Evolutionary conservation across 2,113 vertebrate genomes (phyloP), one percentile per base, ranked within the genome.

Genomic region (Gasterosteus nipponicus): DNA sequence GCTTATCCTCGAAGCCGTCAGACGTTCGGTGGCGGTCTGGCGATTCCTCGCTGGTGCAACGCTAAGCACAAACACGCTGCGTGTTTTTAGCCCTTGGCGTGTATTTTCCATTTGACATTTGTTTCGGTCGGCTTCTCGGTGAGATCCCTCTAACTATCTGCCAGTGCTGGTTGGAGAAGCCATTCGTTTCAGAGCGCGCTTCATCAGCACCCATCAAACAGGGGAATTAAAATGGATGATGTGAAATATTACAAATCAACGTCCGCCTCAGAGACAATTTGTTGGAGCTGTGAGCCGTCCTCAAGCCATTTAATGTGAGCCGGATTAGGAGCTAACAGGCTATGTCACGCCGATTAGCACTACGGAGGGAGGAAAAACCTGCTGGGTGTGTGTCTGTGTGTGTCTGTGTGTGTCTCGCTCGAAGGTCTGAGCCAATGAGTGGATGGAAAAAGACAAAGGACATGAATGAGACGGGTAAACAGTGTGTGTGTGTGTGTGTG

Each of bases 291-390:
- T 22, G 58, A n/a, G 51, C 22, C 47, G 1, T 5, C 16, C 15
- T 19, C 6, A 5, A 53, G 49, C 47, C 8, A 10, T n/a, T 51
- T 51, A n/a, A 56, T 4, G 18, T 51, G 26, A 61, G 18, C 83
- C 86, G 81, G 81, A 81, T 83, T 63, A 81, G 53, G 44, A 19
- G 47, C 73, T 78, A 78, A 75, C 69, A 41, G 41, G 77, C 67
- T 80, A 69, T 78, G 78, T 78, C 70, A 83, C 35, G 71, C 66
- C 57, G 53, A 86, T 73, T 70, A 59, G 54, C 47, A 51, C 33
- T 39, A 41, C 47, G 57, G 42, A 78, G 12, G 8, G 16, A 19
- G 19, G 11, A 51, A 7, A 69, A 58, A 73, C 26, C 46, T 63
- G 22, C 42, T 11, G 18, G 22, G 44, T 44, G 42, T 44, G 42